Evolutionary conservation across 1,140 invertebrate species (phyloP).

Genomic region (Dysdera silvatica): DNA sequence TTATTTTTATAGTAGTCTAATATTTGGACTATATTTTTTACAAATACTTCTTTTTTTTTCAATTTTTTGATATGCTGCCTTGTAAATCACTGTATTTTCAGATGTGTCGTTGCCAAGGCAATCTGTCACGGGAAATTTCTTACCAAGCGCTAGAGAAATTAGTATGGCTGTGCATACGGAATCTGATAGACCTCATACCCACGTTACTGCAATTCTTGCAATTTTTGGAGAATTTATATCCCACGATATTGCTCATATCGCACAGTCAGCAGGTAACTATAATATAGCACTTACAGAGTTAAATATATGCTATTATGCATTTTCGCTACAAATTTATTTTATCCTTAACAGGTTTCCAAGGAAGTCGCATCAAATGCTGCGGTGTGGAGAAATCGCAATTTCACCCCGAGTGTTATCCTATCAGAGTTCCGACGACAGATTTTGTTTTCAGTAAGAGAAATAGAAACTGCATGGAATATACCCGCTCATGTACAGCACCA

Average conservation of each 20-base stretch:
- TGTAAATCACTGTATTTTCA: background rate
- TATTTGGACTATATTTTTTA: no score
- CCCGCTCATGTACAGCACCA: slow-evolving; percentile 69
- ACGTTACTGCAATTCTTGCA: slow-evolving; percentile 61
- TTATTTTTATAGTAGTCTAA: no score
- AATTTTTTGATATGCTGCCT: background rate
- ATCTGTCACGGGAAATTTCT: slow-evolving; percentile 31
- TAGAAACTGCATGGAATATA: slow-evolving; percentile 64
- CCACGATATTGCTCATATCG: slow-evolving; percentile 67
- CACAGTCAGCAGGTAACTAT: slow-evolving; percentile 53
- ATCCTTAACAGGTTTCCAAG: slow-evolving; percentile 44
- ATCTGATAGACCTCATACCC: slow-evolving; percentile 45
- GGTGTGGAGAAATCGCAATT: slow-evolving; percentile 54
- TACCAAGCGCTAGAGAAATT: slow-evolving; percentile 61
- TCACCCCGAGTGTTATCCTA: slow-evolving; percentile 59
- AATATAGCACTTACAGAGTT: background rate
- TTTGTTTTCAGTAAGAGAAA: slow-evolving; percentile 49
- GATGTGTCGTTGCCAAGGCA: slow-evolving; percentile 29
- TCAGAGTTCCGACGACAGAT: slow-evolving; percentile 53
- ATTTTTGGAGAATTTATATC: slow-evolving; percentile 69
- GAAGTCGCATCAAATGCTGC: slow-evolving; percentile 55
- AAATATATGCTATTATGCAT: no score
- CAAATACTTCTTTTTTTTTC: no score
- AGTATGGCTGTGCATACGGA: slow-evolving; percentile 55
- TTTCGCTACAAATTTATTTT: no score